A percentile compares a stretch with the other conserved stretches of the same genome.
phyloP scores from a whole-genome alignment of 2,113 vertebrate species.

The Rallus limicola region DNA sequence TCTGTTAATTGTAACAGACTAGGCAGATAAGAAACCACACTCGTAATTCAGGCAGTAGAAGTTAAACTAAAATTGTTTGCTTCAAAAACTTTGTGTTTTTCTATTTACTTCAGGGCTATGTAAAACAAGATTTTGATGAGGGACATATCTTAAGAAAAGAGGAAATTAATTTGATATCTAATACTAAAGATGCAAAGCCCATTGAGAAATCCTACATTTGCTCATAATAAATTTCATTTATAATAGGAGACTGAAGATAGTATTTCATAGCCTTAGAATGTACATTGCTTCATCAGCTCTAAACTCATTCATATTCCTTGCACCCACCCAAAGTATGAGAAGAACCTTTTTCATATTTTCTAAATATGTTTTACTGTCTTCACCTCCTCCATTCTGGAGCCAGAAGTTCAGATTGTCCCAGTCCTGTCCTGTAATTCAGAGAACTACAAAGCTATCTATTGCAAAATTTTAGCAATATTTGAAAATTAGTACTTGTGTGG shows the following conservation, averaged over 20 bases:
- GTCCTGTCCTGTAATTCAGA: background rate
- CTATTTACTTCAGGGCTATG: background rate
- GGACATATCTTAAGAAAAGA: background rate
- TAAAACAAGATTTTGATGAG: background rate
- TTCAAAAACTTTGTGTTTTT: background rate
- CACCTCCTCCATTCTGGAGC: background rate
- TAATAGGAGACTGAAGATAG: background rate
- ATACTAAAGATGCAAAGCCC: background rate
- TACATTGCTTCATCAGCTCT: background rate
- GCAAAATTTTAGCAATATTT: background rate
- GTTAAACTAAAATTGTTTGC: background rate
- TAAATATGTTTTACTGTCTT: background rate
- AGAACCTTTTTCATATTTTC: background rate
- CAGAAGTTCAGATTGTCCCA: background rate
- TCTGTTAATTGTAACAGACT: background rate
- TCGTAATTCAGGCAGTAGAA: background rate
- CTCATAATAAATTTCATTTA: background rate
- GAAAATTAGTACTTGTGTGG: background rate
- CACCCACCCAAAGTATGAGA: background rate
- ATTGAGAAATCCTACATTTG: background rate
- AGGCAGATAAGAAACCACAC: background rate
- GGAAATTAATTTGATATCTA: background rate
- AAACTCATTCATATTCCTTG: background rate
- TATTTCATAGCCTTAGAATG: background rate
- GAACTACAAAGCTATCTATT: background rate